Percentiles rank a stretch among this genome's conserved stretches.
phyloP scores from a whole-genome alignment of 2,113 vertebrate genomes.

The Callorhinus ursinus region DNA sequence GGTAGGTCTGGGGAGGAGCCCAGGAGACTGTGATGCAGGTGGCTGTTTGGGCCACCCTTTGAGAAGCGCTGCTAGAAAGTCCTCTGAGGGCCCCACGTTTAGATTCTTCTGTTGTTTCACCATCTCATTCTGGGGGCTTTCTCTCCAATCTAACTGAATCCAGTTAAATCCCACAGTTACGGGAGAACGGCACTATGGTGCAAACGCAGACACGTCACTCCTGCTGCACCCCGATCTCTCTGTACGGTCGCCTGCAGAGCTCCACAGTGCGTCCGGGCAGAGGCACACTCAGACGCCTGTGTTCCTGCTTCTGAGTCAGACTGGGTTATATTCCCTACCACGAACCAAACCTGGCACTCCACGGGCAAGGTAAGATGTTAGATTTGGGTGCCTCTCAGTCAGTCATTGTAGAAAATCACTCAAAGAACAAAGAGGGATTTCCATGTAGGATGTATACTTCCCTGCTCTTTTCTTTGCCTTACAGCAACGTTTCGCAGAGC shows the following conservation, averaged over 20 bases:
- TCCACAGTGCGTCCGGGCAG: neutral
- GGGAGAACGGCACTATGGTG: neutral
- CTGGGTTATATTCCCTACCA: neutral
- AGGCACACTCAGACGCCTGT: neutral
- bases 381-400: neutral
- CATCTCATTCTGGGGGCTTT: neutral
- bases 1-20: neutral
- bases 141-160: neutral
- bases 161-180: neutral
- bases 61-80: neutral
- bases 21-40: neutral
- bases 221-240: rapidly evolving
- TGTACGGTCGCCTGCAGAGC: neutral
- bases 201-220: neutral
- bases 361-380: neutral
- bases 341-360: neutral
- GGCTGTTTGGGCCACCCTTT: neutral
- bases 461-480: neutral
- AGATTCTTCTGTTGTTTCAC: neutral
- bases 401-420: neutral
- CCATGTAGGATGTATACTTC: neutral
- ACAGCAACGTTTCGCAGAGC: neutral
- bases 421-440: neutral
- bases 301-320: neutral
- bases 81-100: neutral